Percentiles rank a stretch among this genome's conserved stretches.
Conservation (phyloP, 1,140 invertebrate species). For the Bicyclus anynana region DNA sequence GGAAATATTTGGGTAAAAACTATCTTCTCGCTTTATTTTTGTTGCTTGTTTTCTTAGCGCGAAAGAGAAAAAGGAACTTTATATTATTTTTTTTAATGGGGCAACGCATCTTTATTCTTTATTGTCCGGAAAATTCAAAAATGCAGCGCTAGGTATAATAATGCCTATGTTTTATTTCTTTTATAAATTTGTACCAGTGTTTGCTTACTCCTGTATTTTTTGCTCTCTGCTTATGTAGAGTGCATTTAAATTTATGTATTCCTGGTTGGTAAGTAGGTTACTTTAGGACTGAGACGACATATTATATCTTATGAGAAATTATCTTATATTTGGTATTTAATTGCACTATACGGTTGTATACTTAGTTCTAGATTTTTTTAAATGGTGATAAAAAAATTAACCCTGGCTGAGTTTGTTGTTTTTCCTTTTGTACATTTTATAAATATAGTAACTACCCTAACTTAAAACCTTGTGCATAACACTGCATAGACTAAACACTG, state of each 20-base stretch:
- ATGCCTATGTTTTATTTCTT: not conserved
- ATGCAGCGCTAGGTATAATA: not conserved
- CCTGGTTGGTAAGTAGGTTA: too few relatives aligned
- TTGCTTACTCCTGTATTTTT: not conserved
- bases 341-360: too few relatives aligned
- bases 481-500: too few relatives aligned
- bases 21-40: slow-evolving; percentile 5
- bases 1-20: slow-evolving; percentile 5
- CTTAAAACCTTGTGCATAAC: too few relatives aligned
- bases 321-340: too few relatives aligned
- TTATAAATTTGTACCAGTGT: not conserved
- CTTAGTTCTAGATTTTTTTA: too few relatives aligned
- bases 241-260: not conserved
- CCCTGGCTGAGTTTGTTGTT: too few relatives aligned
- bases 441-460: too few relatives aligned
- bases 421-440: too few relatives aligned
- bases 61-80: slow-evolving; percentile 1
- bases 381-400: too few relatives aligned
- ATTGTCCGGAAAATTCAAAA: not conserved
- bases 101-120: not conserved
- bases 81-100: not conserved
- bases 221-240: not conserved
- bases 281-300: too few relatives aligned
- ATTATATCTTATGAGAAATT: too few relatives aligned
- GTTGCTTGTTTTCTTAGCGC: not conserved